These are phyloP conservation scores for Lordiphosa clarofinis DNA, from an alignment of 1,140 invertebrate species.

Conservation along the genomic window DNA sequence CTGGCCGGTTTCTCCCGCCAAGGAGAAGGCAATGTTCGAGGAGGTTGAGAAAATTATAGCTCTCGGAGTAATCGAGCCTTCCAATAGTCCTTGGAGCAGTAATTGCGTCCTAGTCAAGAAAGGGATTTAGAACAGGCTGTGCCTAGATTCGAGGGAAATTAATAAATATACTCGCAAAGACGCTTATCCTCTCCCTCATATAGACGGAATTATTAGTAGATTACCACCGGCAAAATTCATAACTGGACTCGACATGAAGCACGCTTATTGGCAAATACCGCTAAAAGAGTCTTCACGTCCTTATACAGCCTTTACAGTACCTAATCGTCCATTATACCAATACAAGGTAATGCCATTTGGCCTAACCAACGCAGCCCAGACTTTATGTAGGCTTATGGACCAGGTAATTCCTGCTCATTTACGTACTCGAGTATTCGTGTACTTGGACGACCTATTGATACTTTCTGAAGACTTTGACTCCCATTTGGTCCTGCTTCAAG, in stretches of 20 bases:
- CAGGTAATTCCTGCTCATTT: neutral
- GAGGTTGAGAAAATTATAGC: too few relatives aligned
- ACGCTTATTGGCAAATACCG: conserved; percentile 60
- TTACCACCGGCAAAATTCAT: conserved; percentile 38
- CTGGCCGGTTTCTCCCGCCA: conserved; percentile 20
- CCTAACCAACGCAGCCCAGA: conserved; percentile 1
- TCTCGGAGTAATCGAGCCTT: too few relatives aligned
- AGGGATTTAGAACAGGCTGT: conserved; percentile 18
- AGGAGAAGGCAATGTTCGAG: too few relatives aligned
- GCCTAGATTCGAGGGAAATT: conserved; percentile 29
- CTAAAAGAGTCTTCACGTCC: neutral
- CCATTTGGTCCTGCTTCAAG: neutral
- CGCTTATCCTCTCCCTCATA: conserved; percentile 28
- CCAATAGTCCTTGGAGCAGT: conserved; percentile 1
- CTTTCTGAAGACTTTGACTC: neutral
- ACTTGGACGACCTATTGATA: too few relatives aligned
- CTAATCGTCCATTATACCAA: conserved; percentile 4
- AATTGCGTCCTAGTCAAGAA: conserved; percentile 14
- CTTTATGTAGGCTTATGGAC: neutral
- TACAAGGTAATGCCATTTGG: conserved; percentile 10
- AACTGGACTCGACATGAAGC: conserved; percentile 64
- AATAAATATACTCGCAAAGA: conserved; percentile 20
- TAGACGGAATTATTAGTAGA: conserved; percentile 30
- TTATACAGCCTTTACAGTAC: conserved; percentile 2
- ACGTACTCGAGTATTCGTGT: too few relatives aligned